Conservation (phyloP, 2,113 vertebrate species). For the Erinaceus europaeus region DNA sequence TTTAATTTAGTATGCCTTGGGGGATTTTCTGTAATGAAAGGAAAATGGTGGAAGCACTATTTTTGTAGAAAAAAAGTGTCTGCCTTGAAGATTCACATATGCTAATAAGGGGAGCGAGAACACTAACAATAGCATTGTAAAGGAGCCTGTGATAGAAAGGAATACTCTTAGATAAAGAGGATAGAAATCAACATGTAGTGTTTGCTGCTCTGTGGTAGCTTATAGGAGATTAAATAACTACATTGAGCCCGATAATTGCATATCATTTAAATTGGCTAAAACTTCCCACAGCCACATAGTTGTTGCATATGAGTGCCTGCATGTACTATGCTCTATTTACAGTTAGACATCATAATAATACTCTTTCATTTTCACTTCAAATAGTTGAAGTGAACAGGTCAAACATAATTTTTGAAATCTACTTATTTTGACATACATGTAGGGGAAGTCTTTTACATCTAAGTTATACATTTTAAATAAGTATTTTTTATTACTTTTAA, state of each 20-base stretch:
- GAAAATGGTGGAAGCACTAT: constrained; percentile 26
- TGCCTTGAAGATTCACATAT: constrained; percentile 64
- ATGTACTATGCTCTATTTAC: constrained; percentile 24
- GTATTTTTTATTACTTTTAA: constrained; percentile 29
- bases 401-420: not conserved
- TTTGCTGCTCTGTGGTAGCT: not conserved
- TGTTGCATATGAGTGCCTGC: not conserved
- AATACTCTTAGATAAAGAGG: constrained; percentile 14
- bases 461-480: not conserved
- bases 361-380: constrained; percentile 33
- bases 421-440: not conserved
- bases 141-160: not conserved
- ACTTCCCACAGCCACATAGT: not conserved
- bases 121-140: constrained; percentile 53
- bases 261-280: constrained; percentile 37
- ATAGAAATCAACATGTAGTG: not conserved
- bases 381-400: not conserved
- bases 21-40: constrained; percentile 46
- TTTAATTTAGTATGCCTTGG: constrained; percentile 33
- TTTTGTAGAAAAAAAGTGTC: constrained; percentile 62
- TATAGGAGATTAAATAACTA: not conserved
- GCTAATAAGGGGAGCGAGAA: constrained; percentile 57
- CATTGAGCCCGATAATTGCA: not conserved
- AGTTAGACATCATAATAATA: not conserved
- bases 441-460: not conserved